Evolutionary conservation across 2,113 vertebrate genomes (phyloP).

Genomic region (Labeo catla): DNA sequence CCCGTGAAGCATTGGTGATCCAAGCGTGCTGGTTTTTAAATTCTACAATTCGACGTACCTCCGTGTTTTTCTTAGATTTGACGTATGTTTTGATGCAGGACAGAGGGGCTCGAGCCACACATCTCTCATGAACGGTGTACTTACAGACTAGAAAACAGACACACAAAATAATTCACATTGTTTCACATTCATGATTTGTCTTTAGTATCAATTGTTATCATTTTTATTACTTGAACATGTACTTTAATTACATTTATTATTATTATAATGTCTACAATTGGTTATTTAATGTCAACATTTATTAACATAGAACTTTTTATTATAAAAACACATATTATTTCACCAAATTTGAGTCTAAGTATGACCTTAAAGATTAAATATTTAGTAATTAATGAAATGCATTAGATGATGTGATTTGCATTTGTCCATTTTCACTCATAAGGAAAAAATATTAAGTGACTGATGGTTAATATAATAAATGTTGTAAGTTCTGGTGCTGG

Average conservation of each 20-base stretch:
- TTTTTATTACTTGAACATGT: neutral
- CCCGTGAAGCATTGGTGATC: constrained; percentile 54
- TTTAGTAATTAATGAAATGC: neutral
- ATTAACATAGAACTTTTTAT: neutral
- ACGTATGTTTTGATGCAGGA: constrained; percentile 95
- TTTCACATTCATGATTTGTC: neutral
- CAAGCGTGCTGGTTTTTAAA: constrained; percentile 63
- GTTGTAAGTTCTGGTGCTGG: neutral
- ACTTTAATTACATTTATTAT: neutral
- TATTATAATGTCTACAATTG: neutral
- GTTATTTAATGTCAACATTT: neutral
- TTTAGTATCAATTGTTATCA: neutral
- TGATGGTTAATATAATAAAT: neutral
- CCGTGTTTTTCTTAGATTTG: constrained; percentile 92
- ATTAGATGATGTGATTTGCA: neutral
- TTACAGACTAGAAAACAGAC: constrained; percentile 86
- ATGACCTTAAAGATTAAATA: neutral
- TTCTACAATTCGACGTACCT: constrained; percentile 81
- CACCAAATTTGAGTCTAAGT: neutral
- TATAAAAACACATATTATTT: neutral
- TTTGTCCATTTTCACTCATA: neutral
- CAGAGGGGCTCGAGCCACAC: constrained; percentile 85
- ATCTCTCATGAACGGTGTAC: constrained; percentile 91
- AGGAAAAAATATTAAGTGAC: neutral
- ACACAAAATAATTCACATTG: constrained; percentile 16